Conservation (phyloP, 2,888 invertebrate genomes). For the Tetrapedia diversipes region DNA sequence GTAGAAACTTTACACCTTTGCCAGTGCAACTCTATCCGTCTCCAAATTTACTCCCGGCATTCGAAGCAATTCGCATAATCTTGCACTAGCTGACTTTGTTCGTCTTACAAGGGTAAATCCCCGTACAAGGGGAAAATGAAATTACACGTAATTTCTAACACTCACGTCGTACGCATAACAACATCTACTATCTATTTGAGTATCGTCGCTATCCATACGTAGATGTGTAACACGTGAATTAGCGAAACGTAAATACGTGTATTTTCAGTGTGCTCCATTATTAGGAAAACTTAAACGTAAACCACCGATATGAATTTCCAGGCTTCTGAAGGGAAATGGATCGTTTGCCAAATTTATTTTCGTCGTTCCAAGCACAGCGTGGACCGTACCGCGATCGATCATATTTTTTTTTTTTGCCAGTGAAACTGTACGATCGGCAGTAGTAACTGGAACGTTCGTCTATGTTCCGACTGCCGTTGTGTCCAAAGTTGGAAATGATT, state of each 20-base stretch:
- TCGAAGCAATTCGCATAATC: conserved; percentile 45
- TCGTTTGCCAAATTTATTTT: conserved; percentile 68
- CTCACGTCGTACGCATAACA: background rate
- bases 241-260: conserved; percentile 42
- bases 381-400: conserved; percentile 55
- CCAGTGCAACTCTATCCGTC: conserved; percentile 30
- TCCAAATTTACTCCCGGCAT: conserved; percentile 30
- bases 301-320: conserved; percentile 62
- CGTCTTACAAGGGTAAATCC: conserved; percentile 2
- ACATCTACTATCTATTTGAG: background rate
- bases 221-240: too few species aligned
- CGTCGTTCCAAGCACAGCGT: conserved; percentile 45
- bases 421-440: conserved; percentile 56
- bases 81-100: conserved; percentile 26
- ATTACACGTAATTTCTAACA: conserved; percentile 24
- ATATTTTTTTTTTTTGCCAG: conserved; percentile 35
- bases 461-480: conserved; percentile 51
- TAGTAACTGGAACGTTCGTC: conserved; percentile 58
- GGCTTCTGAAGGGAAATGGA: conserved; percentile 44
- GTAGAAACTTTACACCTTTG: conserved; percentile 27
- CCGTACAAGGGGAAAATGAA: conserved; percentile 26
- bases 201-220: too few species aligned
- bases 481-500: conserved; percentile 60
- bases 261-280: conserved; percentile 57
- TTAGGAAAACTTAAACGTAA: conserved; percentile 64